Conservation (phyloP, 2,113 vertebrate genomes). For the Blennius ocellaris region DNA sequence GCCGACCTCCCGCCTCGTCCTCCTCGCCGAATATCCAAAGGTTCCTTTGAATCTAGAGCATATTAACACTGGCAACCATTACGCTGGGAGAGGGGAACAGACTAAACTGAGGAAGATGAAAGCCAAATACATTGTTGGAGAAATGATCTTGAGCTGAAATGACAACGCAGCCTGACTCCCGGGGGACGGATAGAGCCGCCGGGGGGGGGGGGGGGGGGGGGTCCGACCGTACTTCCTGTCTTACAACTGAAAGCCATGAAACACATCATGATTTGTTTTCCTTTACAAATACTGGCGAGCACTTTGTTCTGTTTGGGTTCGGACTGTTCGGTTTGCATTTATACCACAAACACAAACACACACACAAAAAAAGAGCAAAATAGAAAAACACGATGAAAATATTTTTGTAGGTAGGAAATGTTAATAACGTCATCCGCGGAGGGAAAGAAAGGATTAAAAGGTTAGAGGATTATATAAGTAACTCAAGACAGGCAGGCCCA, state of each 20-base stretch:
- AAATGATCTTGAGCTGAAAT: slow-evolving; percentile 58
- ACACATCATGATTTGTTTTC: slow-evolving; percentile 78
- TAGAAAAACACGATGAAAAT: slow-evolving; percentile 66
- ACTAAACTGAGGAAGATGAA: slow-evolving; percentile 49
- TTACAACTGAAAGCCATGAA: slow-evolving; percentile 86
- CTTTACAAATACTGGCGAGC: slow-evolving; percentile 77
- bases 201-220: slow-evolving; percentile 45
- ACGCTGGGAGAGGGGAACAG: slow-evolving; percentile 51
- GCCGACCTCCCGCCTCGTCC: slow-evolving; percentile 41
- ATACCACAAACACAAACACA: slow-evolving; percentile 48
- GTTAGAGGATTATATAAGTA: slow-evolving; percentile 23
- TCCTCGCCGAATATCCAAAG: slow-evolving; percentile 45
- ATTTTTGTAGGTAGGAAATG: slow-evolving; percentile 77
- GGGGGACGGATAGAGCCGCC: slow-evolving; percentile 39
- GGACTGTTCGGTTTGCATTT: slow-evolving; percentile 69
- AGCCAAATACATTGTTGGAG: slow-evolving; percentile 50
- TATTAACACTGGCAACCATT: slow-evolving; percentile 29
- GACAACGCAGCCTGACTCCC: slow-evolving; percentile 56
- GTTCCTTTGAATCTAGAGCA: slow-evolving; percentile 47
- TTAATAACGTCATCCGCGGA: slow-evolving; percentile 50
- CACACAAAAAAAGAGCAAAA: slow-evolving; percentile 44
- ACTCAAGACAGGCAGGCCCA: slow-evolving; percentile 38
- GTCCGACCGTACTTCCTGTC: slow-evolving; percentile 72
- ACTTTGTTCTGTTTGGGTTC: slow-evolving; percentile 70
- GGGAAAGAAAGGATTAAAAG: slow-evolving; percentile 14